Conservation (phyloP, 2,113 vertebrate species). For the Condylura cristata region DNA sequence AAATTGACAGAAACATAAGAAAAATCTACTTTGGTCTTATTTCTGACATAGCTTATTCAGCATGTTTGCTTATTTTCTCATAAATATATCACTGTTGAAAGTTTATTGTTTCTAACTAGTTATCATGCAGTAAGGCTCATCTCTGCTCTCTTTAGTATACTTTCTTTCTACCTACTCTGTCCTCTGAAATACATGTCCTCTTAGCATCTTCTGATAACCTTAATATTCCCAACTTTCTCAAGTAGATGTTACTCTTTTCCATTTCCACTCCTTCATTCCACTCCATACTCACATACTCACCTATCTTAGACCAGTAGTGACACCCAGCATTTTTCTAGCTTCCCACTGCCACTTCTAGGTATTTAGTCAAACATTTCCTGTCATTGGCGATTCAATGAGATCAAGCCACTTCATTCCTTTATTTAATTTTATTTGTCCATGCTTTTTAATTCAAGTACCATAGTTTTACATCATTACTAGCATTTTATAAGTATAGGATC, state of each 20-base stretch:
- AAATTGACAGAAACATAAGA: background rate
- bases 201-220: background rate
- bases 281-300: rapidly evolving
- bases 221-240: background rate
- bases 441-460: too few species aligned
- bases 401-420: background rate
- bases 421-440: too few species aligned
- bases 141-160: background rate
- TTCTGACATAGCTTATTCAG: background rate
- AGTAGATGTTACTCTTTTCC: background rate
- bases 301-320: background rate
- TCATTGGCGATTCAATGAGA: background rate
- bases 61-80: background rate
- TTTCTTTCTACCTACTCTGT: background rate
- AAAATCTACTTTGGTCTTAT: background rate
- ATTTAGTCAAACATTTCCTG: background rate
- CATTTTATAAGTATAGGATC: too few species aligned
- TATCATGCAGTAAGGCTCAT: background rate
- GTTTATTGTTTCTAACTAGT: background rate
- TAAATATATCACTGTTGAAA: background rate
- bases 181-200: background rate
- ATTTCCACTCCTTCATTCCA: background rate
- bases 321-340: background rate
- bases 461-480: too few species aligned
- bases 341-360: background rate